phyloP scores from a whole-genome alignment of 2,888 invertebrate species.

The Matsumyia berberina region DNA sequence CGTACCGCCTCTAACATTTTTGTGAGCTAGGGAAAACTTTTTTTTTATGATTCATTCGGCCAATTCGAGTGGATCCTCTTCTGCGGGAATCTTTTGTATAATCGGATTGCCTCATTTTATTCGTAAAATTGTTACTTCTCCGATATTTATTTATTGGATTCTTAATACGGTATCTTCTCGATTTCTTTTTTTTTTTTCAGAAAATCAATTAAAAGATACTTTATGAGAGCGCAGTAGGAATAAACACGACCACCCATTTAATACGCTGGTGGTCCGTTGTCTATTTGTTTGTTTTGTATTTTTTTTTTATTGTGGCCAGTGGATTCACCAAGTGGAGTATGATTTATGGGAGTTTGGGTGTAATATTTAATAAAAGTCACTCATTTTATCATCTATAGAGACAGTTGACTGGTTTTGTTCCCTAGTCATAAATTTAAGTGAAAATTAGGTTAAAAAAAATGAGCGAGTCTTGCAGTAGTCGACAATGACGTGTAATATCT shows the following conservation, averaged over 20 bases:
- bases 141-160: slow-evolving; percentile 36
- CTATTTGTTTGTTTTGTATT: slow-evolving; percentile 34
- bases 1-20: background rate
- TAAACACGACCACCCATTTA: slow-evolving; percentile 39
- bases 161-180: slow-evolving; percentile 7
- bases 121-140: slow-evolving; percentile 31
- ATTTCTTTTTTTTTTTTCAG: slow-evolving; percentile 4
- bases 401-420: no score
- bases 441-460: no score
- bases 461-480: no score
- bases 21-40: background rate
- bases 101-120: slow-evolving; percentile 18
- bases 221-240: slow-evolving; percentile 48
- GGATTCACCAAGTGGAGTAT: background rate
- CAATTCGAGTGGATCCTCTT: slow-evolving; percentile 22
- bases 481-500: no score
- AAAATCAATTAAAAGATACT: slow-evolving; percentile 52
- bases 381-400: background rate
- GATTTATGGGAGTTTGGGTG: slow-evolving; percentile 16
- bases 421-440: no score
- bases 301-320: slow-evolving; percentile 21
- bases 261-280: slow-evolving; percentile 35
- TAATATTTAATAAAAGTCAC: slow-evolving; percentile 12
- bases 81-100: slow-evolving; percentile 19
- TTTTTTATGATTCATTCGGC: slow-evolving; percentile 25